These are phyloP conservation scores for Syncerus caffer DNA, from an alignment of 2,797 vertebrate species.

Conservation along the genomic window DNA sequence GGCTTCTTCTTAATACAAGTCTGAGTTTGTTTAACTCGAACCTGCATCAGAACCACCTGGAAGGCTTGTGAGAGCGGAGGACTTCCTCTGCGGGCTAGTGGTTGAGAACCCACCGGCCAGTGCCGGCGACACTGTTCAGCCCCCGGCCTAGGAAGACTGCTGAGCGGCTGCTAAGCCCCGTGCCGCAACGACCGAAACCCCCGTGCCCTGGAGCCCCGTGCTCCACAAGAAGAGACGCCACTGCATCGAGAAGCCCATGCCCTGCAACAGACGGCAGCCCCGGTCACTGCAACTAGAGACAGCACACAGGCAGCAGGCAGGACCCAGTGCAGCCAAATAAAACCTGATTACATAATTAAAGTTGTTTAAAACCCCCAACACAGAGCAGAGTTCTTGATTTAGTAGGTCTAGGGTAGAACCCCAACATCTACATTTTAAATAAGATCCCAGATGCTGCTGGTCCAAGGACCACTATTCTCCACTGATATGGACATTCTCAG, in stretches of 20 bases:
- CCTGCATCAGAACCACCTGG: neutral
- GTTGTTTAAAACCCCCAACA: neutral
- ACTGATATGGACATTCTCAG: neutral
- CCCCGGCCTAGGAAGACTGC: neutral
- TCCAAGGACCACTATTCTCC: neutral
- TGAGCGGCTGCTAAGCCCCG: neutral
- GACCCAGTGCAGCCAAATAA: neutral
- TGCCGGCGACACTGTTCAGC: neutral
- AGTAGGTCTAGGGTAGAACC: neutral
- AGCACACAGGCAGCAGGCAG: neutral
- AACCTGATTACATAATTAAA: neutral
- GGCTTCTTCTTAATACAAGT: neutral
- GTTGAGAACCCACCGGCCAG: neutral
- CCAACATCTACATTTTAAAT: neutral
- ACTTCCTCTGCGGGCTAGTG: neutral
- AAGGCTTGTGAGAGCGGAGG: neutral
- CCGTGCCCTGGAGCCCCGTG: fast-evolving
- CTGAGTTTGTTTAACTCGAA: neutral
- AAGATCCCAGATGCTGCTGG: neutral
- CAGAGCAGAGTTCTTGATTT: neutral
- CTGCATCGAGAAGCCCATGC: fast-evolving
- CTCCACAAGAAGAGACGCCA: fast-evolving
- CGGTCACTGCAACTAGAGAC: neutral
- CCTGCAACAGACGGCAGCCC: neutral
- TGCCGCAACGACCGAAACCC: neutral